Conservation (phyloP, 2,113 vertebrate species). For the Notiomystis cincta region DNA sequence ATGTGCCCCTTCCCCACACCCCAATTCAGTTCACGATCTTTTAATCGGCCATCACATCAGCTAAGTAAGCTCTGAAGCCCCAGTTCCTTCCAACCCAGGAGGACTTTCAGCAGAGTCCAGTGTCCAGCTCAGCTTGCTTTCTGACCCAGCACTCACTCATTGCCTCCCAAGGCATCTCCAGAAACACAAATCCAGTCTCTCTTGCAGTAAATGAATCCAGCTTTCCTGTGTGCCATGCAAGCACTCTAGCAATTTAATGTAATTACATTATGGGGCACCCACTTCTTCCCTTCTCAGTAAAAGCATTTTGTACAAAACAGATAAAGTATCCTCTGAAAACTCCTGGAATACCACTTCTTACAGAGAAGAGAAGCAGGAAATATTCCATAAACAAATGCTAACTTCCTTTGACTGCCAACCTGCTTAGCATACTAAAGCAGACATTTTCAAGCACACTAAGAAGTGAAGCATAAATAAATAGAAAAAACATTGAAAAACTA, state of each 20-base stretch:
- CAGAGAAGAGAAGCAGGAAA: not conserved
- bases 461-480: not conserved
- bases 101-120: not conserved
- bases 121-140: fast-evolving
- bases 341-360: not conserved
- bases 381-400: not conserved
- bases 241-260: not conserved
- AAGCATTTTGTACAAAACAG: not conserved
- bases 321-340: not conserved
- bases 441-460: not conserved
- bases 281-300: not conserved
- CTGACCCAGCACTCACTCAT: fast-evolving
- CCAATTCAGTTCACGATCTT: not conserved
- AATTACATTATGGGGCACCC: not conserved
- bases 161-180: not conserved
- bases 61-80: not conserved
- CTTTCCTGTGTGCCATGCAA: not conserved
- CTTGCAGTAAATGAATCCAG: not conserved
- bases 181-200: not conserved
- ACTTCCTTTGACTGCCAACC: not conserved
- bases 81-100: not conserved
- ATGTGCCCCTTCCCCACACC: fast-evolving
- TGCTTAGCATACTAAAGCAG: not conserved
- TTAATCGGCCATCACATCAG: not conserved
- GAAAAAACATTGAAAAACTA: not conserved